Evolutionary conservation across 2,113 vertebrate genomes (phyloP), one percentile per base, ranked within the genome.

Genomic region (Eulemur rufifrons): DNA sequence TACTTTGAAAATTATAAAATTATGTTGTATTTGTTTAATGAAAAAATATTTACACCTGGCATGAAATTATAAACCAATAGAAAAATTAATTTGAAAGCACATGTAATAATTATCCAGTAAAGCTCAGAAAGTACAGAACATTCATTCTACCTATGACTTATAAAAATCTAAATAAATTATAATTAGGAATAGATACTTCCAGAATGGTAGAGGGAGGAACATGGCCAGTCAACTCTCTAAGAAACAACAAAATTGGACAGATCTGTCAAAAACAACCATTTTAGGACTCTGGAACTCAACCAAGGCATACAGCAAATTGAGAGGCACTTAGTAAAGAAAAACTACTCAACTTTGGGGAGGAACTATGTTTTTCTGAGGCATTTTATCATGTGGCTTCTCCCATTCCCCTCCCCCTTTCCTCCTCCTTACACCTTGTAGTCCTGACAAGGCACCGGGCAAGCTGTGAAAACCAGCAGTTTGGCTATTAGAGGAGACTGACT

Each of bases 141-240:
- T 73, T 89, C 5, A 93, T 96, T 93, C 68, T 95, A 47, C 63
- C 68, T 91, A 6, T 94, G 34, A 80, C 59, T 95, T 91, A 64
- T 77, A 88, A 95, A 94, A 90, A n/a, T 90, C 18, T 76, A 95
- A 92, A 77, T 88, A 89, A 88, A 84, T 87, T 85, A n/a, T 66
- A 91, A 47, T 77, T 73, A 73, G 37, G 34, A 34, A 34, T 23
- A 34, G 73, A 8, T 52, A 86, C 11, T 78, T 96, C 47, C 32
- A 90, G 83, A 95, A 92, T 80, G 71, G 10, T 73, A 59, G 47
- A 85, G n/a, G 83, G 61, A 93, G 34, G 20, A 92, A 73, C 45
- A 68, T 66, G 27, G 21, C 18, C 63, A 88, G 73, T 95, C 37
- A 83, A 11, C 10, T 94, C 18, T 63, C 45, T 66, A 76, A 10